Evolutionary conservation across 2,888 invertebrate species (phyloP), one percentile per base, ranked within the genome.

Genomic region (Frankliniella intonsa): DNA sequence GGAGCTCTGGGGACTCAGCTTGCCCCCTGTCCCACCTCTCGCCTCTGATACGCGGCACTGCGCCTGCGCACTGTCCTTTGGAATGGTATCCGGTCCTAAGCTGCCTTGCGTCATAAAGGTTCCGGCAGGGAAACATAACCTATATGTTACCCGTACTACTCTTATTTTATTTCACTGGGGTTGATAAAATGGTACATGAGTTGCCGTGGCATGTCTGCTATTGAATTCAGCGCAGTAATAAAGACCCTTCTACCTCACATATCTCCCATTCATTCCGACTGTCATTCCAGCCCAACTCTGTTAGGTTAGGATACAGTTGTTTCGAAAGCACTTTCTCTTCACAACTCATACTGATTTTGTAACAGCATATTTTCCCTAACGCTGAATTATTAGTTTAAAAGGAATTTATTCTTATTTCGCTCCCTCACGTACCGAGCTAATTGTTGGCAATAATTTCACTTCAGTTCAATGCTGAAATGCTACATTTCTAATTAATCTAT

Each of bases 1-100:
- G 85, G 86, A 86, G 86, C 85, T 84, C 84, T 84, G 84, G 84
- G 85, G 86, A 85, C 85, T 84, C 84, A 85, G 85, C 85, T 84
- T 84, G 84, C 84, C 84, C 85, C 85, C 84, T 85, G 84, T 84
- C 84, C 85, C 85, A 85, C 85, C 85, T 85, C 85, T 84, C 82
- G 84, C 82, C 84, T 84, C 83, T 84, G 84, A 84, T 84, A 85
- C 85, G 86, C 85, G 85, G 84, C 85, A 86, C 85, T 85, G 85
- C 85, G 86, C 86, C 84, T 85, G 86, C 85, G 86, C 86, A 84
- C 83, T 84, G 83, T 50, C 80, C 81, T 82, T 81, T 81, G 80
- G 81, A 25, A 22, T 76, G 22, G 69, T 76, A 76, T 76, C 69
- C 69, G 69, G 69, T 76, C 25, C 25, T 11, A 25, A 12, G 25